Percentiles rank a stretch among this genome's conserved stretches.
Evolutionary conservation across 1,140 invertebrate genomes (phyloP).

Genomic region (Rhopalosiphum maidis): DNA sequence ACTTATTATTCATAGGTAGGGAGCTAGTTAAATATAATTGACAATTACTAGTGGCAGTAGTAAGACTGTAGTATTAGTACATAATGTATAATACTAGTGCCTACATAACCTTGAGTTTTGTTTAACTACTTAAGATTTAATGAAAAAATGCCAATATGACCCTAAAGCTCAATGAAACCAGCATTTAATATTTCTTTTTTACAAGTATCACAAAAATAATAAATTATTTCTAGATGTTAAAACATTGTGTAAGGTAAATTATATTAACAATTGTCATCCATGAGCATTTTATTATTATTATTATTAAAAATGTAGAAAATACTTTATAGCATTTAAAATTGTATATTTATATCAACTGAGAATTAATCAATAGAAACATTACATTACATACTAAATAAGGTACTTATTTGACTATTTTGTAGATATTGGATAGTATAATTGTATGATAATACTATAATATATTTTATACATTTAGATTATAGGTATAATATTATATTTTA

Average conservation of each 20-base stretch:
- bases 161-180: not conserved
- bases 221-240: not conserved
- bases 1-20: too few species aligned
- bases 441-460: not conserved
- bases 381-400: not conserved
- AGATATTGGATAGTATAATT: not conserved
- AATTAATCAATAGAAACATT: slow-evolving; percentile 14
- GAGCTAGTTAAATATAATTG: too few species aligned
- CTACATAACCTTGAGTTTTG: too few species aligned
- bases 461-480: slow-evolving; percentile 6
- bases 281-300: not conserved
- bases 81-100: too few species aligned
- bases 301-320: not conserved
- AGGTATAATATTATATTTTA: not conserved
- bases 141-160: too few species aligned
- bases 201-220: not conserved
- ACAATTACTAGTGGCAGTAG: too few species aligned
- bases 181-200: not conserved
- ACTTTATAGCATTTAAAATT: not conserved
- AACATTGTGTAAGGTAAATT: not conserved
- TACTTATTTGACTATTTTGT: slow-evolving; percentile 8
- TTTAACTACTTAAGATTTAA: too few species aligned
- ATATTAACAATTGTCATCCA: not conserved
- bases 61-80: too few species aligned
- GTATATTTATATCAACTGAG: not conserved